Percentiles rank a stretch among this genome's conserved stretches.
These are phyloP conservation scores for Cotesia congregata DNA, from an alignment of 2,888 invertebrate species.

Conservation along the genomic window DNA sequence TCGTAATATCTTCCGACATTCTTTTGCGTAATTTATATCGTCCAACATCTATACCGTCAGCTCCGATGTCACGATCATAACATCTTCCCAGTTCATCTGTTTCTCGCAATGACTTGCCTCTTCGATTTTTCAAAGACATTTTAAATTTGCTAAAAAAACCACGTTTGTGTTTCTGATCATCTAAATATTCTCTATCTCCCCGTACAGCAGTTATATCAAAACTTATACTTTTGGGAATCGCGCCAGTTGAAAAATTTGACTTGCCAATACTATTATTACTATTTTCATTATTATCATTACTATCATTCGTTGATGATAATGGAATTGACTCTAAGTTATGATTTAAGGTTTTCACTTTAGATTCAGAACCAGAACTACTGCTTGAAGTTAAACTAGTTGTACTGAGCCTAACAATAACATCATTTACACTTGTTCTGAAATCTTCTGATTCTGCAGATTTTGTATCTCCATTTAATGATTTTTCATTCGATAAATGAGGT, in stretches of 20 bases:
- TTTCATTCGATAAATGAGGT: constrained; percentile 54
- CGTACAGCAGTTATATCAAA: constrained; percentile 92
- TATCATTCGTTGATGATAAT: constrained; percentile 52
- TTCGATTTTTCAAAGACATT: constrained; percentile 77
- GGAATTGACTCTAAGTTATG: constrained; percentile 52
- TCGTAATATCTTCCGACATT: constrained; percentile 68
- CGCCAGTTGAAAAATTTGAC: constrained; percentile 79
- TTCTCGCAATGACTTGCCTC: constrained; percentile 73
- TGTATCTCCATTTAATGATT: constrained; percentile 57
- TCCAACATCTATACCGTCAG: constrained; percentile 54
- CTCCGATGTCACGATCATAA: constrained; percentile 62
- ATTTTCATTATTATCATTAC: constrained; percentile 55
- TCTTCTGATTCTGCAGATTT: constrained; percentile 58
- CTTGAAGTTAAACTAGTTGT: constrained; percentile 75
- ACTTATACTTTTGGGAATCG: constrained; percentile 92
- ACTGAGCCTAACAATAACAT: constrained; percentile 71
- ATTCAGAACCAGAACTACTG: constrained; percentile 71
- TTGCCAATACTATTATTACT: constrained; percentile 57
- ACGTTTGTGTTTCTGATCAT: constrained; percentile 74
- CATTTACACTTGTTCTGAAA: constrained; percentile 52
- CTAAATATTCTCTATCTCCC: constrained; percentile 76
- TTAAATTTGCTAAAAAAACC: constrained; percentile 83
- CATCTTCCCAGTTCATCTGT: constrained; percentile 66
- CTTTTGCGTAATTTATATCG: constrained; percentile 64
- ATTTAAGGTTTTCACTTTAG: constrained; percentile 59